Evolutionary conservation across 35 echinoderm and acorn worm species (phyloP), one percentile per base, ranked within the genome.

Genomic region (Hemicentrotus pulcherrimus): DNA sequence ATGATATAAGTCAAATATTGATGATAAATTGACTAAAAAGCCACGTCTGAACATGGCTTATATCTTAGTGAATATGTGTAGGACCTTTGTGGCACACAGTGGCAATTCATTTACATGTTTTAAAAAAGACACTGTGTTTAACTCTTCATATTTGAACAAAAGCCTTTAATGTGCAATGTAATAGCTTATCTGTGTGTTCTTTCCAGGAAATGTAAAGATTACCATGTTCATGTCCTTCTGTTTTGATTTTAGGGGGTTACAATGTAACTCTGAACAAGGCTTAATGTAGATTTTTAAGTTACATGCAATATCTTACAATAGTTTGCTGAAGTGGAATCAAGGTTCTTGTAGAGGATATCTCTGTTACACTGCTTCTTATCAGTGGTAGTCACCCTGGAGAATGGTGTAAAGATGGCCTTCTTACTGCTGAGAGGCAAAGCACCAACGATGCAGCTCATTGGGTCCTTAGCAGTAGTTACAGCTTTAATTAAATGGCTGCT

Each of bases 381-480:
- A 90, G 32, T 47, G 4, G 46, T 90, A 6, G 88, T 45, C 9
- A 90, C 46, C 32, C 19, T 90, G 88, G 88, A 90, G 31, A 90
- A 90, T 15, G 88, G 88, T 47, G 88, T 45, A 47, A 32, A 90
- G 88, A 90, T 45, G 13, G 19, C 46, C 32, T 90, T 47, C 46
- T 90, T 90, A 33, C 46, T 90, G 15, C 32, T 47, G 32, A 47
- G 19, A 24, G 46, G 31, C 7, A 9, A 30, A 24, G 88, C 31
- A 45, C 32, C 32, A 22, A 90, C 88, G 31, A 90, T 90, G 32
- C 88, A 90, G 12, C 32, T 90, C 88, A 90, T 33, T 5, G 88
- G 88, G 19, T 90, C 88, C 88, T 90, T 90, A 11, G 46, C 88
- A 18, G 88, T 90, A 18, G 88, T 90, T 47, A 90, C 88, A 90